Percentiles rank a stretch among this genome's conserved stretches.
These are phyloP conservation scores for Strigops habroptila DNA, from an alignment of 2,113 vertebrate species.

Conservation along the genomic window DNA sequence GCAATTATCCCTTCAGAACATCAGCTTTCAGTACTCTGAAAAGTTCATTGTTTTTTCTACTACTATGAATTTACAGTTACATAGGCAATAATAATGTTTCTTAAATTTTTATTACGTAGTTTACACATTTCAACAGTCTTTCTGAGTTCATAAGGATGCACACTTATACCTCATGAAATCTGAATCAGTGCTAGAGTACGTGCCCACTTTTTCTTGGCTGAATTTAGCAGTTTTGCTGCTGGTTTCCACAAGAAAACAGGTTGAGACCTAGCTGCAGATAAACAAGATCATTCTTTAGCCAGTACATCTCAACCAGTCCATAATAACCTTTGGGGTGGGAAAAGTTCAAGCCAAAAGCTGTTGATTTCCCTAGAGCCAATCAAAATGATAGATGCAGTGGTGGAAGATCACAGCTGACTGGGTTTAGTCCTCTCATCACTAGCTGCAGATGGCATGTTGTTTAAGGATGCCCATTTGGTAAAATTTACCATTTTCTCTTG, in stretches of 20 bases:
- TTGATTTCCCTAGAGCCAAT: conserved; percentile 78
- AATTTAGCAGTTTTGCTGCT: not conserved
- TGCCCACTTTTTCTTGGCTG: not conserved
- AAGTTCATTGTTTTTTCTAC: not conserved
- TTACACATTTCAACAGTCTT: not conserved
- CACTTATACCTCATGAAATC: not conserved
- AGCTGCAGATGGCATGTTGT: conserved; percentile 81
- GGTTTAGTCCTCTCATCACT: conserved; percentile 78
- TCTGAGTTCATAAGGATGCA: not conserved
- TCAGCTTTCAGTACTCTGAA: not conserved
- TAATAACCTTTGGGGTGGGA: conserved; percentile 70
- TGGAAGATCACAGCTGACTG: conserved; percentile 89
- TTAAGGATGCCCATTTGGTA: conserved; percentile 79
- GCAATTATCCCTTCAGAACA: not conserved
- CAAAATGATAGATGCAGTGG: conserved; percentile 76
- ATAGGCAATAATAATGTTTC: not conserved
- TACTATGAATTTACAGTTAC: conserved; percentile 16
- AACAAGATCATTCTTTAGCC: conserved; percentile 46
- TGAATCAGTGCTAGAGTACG: not conserved
- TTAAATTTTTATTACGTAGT: not conserved
- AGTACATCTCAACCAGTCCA: conserved; percentile 46
- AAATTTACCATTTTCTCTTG: conserved; percentile 82
- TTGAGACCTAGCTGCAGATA: not conserved
- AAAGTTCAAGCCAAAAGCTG: conserved; percentile 72
- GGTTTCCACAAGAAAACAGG: not conserved